These are phyloP conservation scores for Syrrhaptes paradoxus DNA, from an alignment of 2,113 vertebrate genomes.

Conservation along the genomic window DNA sequence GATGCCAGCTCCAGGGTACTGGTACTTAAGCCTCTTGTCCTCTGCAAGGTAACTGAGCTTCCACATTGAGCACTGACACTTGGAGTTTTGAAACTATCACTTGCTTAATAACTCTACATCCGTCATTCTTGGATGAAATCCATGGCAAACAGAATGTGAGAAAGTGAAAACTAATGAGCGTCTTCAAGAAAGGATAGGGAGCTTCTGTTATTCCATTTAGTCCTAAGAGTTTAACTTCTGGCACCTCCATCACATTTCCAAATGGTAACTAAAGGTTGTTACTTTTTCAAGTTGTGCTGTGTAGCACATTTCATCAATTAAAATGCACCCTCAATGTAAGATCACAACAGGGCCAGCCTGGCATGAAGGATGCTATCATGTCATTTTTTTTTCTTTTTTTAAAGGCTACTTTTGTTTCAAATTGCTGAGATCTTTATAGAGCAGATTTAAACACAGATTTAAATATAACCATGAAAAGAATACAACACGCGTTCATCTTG, in stretches of 20 bases:
- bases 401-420: slow-evolving; percentile 70
- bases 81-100: slow-evolving; percentile 75
- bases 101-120: slow-evolving; percentile 77
- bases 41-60: slow-evolving; percentile 63
- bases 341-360: slow-evolving; percentile 77
- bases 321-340: slow-evolving; percentile 77
- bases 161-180: slow-evolving; percentile 80
- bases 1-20: neutral
- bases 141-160: slow-evolving; percentile 81
- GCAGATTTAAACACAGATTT: slow-evolving; percentile 60
- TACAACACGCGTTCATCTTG: neutral
- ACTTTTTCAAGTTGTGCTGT: slow-evolving; percentile 76
- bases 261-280: slow-evolving; percentile 80
- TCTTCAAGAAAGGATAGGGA: slow-evolving; percentile 78
- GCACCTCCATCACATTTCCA: slow-evolving; percentile 78
- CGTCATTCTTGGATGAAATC: slow-evolving; percentile 77
- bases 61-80: slow-evolving; percentile 71
- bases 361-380: slow-evolving; percentile 73
- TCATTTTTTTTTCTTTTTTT: slow-evolving; percentile 41
- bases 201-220: slow-evolving; percentile 77
- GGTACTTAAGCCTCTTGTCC: slow-evolving; percentile 34
- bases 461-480: slow-evolving; percentile 52
- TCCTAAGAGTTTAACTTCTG: slow-evolving; percentile 79
- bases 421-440: slow-evolving; percentile 57
- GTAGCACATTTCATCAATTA: slow-evolving; percentile 80